Percentiles rank a stretch among this genome's conserved stretches.
These are phyloP conservation scores for Pinctada fucata DNA, from an alignment of 2,888 invertebrate species.

Conservation along the genomic window DNA sequence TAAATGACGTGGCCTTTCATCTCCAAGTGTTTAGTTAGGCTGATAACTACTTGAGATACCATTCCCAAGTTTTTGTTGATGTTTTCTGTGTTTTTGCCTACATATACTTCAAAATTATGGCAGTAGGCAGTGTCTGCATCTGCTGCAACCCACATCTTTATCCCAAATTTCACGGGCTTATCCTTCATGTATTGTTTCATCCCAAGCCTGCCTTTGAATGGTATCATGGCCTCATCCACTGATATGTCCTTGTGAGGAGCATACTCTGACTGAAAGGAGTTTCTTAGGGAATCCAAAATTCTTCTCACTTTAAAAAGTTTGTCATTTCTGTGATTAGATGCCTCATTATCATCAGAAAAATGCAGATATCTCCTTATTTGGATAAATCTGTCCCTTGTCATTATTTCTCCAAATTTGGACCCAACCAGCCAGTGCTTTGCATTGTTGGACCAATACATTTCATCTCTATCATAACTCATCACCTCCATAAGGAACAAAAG, in stretches of 20 bases:
- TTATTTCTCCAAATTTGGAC: too few relatives aligned
- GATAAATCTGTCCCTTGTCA: slow-evolving; percentile 19
- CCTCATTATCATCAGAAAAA: slow-evolving; percentile 15
- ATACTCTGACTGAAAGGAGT: slow-evolving; percentile 9
- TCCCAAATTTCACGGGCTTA: slow-evolving; percentile 27
- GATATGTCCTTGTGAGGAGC: neutral
- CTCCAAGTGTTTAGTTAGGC: slow-evolving; percentile 8
- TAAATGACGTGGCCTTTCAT: slow-evolving; percentile 28
- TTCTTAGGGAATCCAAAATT: neutral
- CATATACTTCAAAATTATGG: slow-evolving; percentile 34
- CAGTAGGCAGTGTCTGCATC: slow-evolving; percentile 29
- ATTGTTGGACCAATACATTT: slow-evolving; percentile 24
- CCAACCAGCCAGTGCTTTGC: too few relatives aligned
- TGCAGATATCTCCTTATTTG: slow-evolving; percentile 26
- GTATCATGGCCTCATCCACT: slow-evolving; percentile 5
- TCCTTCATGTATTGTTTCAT: slow-evolving; percentile 27
- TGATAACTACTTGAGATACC: slow-evolving; percentile 28
- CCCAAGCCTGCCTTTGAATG: slow-evolving; percentile 10
- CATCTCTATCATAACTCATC: slow-evolving; percentile 24
- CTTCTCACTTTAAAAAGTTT: slow-evolving; percentile 21
- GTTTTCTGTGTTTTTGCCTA: slow-evolving; percentile 19
- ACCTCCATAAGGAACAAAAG: too few relatives aligned
- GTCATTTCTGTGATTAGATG: neutral
- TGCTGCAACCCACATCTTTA: slow-evolving; percentile 23
- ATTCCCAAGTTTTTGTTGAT: slow-evolving; percentile 25